Percentiles rank a stretch among this genome's conserved stretches.
Evolutionary conservation across 2,113 vertebrate species (phyloP).

Genomic region (Laterallus jamaicensis): DNA sequence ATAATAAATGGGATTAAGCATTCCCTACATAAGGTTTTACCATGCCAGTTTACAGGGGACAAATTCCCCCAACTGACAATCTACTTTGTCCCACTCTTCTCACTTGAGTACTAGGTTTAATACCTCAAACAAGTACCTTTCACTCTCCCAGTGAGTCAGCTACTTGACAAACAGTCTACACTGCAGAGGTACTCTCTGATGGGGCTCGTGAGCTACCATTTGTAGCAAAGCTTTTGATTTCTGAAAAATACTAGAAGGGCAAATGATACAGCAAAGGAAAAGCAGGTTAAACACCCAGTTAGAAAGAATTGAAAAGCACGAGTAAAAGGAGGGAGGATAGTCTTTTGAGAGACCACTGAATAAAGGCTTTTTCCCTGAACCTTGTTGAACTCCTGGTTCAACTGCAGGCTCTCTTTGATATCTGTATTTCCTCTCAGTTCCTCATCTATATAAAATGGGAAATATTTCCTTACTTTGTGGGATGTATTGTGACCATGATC

Average conservation of each 20-base stretch:
- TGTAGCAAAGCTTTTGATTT: neutral
- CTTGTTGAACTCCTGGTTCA: neutral
- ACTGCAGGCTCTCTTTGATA: neutral
- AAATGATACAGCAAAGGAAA: neutral
- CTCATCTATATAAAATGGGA: neutral
- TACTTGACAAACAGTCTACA: neutral
- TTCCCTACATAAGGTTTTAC: neutral
- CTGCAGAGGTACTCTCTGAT: neutral
- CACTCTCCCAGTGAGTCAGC: neutral
- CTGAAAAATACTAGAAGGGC: neutral
- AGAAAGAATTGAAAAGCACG: neutral
- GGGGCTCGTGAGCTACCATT: neutral
- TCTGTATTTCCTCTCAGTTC: neutral
- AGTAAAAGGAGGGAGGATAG: neutral
- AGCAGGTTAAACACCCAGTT: neutral
- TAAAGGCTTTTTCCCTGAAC: neutral
- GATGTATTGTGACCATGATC: neutral
- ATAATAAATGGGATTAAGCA: constrained; percentile 52
- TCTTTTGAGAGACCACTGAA: neutral
- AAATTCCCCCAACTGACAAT: neutral
- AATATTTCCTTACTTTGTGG: neutral
- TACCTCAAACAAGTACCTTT: neutral
- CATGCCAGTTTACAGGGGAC: neutral
- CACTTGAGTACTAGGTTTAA: neutral
- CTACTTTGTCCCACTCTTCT: neutral